These are phyloP conservation scores for Neodiprion lecontei DNA, from an alignment of 1,140 invertebrate species.

Conservation along the genomic window DNA sequence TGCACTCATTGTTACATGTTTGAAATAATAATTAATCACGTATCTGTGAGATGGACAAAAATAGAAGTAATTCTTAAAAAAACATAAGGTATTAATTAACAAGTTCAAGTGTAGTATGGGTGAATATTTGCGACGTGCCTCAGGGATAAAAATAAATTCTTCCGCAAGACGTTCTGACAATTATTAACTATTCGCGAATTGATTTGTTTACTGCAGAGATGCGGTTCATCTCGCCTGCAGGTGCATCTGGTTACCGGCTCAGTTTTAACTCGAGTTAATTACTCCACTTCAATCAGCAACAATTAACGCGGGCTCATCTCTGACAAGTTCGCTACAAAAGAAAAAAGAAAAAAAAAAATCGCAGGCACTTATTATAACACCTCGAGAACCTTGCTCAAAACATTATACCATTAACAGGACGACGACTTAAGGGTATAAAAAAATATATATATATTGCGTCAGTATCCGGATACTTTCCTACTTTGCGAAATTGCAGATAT, in stretches of 20 bases:
- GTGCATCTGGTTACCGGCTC: constrained; percentile 46
- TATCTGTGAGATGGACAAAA: not conserved
- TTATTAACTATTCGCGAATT: constrained; percentile 1
- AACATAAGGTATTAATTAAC: not conserved
- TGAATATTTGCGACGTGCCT: not conserved
- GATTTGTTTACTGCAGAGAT: not conserved
- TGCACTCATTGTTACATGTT: not conserved
- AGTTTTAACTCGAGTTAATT: constrained; percentile 52
- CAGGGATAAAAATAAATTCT: not conserved
- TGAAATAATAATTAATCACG: not conserved
- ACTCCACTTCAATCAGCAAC: constrained; percentile 24
- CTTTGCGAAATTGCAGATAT: too few relatives aligned
- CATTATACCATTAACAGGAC: too few relatives aligned
- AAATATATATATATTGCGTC: too few relatives aligned
- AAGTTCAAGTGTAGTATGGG: not conserved
- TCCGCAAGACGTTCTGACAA: not conserved
- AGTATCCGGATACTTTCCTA: too few relatives aligned
- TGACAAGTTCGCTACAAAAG: too few relatives aligned
- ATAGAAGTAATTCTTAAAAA: not conserved
- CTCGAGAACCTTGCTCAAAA: not conserved
- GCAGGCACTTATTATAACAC: not conserved
- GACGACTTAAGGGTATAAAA: too few relatives aligned
- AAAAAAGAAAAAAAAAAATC: too few relatives aligned
- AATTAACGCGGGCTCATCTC: too few relatives aligned
- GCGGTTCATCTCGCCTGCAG: constrained; percentile 22